Evolutionary conservation across 2,797 vertebrate genomes (phyloP).

Genomic region (Dendrocincla tyrannina): DNA sequence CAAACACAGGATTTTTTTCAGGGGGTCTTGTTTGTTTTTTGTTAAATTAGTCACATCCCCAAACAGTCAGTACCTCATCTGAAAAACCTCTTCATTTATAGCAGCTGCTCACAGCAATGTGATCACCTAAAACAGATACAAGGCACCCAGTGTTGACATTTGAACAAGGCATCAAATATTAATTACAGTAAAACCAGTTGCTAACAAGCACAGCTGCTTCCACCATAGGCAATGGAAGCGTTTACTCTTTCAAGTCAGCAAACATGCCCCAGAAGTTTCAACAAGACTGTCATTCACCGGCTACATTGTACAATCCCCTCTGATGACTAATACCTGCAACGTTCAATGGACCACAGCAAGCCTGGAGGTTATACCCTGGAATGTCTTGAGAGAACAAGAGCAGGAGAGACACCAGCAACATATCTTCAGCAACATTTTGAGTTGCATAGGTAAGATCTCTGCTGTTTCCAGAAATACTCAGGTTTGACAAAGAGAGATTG

Average conservation of each 20-base stretch:
- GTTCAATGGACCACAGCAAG: not conserved
- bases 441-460: not conserved
- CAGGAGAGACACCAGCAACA: not conserved
- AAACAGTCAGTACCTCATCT: not conserved
- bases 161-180: not conserved
- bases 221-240: not conserved
- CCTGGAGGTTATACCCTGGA: fast-evolving
- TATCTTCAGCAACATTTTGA: not conserved
- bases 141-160: not conserved
- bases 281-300: not conserved
- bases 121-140: not conserved
- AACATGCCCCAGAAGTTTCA: fast-evolving
- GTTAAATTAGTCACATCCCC: not conserved
- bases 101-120: not conserved
- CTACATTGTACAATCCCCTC: not conserved
- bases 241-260: not conserved
- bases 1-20: not conserved
- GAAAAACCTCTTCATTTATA: not conserved
- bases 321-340: not conserved
- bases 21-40: not conserved
- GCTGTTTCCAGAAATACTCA: not conserved
- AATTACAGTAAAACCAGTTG: not conserved
- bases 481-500: not conserved
- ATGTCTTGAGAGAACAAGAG: not conserved
- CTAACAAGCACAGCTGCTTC: not conserved